phyloP scores from a whole-genome alignment of 2,113 vertebrate genomes.

The Brachirus orientalis region DNA sequence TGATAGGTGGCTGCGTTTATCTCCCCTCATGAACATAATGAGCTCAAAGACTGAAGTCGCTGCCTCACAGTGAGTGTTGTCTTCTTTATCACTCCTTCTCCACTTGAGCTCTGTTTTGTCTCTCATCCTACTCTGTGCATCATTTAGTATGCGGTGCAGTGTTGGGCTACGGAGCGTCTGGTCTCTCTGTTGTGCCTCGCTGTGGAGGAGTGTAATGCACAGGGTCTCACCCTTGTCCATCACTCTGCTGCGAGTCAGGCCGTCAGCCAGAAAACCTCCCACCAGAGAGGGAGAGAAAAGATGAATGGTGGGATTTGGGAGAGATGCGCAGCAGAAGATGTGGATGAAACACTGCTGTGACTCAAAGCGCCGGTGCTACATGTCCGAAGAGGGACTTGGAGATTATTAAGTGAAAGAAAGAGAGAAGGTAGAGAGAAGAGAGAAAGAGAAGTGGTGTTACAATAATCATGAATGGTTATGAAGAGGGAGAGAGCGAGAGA shows the following conservation, averaged over 20 bases:
- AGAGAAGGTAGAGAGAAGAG: not conserved
- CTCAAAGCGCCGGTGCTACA: constrained; percentile 25
- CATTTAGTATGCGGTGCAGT: constrained; percentile 45
- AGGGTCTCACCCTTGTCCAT: constrained; percentile 61
- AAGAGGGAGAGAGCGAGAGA: constrained; percentile 33
- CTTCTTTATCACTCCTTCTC: constrained; percentile 54
- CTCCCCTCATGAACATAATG: constrained; percentile 66
- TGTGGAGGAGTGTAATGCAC: constrained; percentile 50
- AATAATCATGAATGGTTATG: constrained; percentile 43
- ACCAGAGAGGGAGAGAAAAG: constrained; percentile 47
- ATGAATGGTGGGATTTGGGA: constrained; percentile 55
- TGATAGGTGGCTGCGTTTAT: constrained; percentile 66
- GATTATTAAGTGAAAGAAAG: constrained; percentile 25
- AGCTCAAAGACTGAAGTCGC: constrained; percentile 64
- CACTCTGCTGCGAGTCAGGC: constrained; percentile 63
- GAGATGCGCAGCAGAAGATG: constrained; percentile 27
- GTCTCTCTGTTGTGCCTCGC: constrained; percentile 49
- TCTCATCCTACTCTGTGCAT: constrained; percentile 43
- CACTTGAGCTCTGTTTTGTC: constrained; percentile 49
- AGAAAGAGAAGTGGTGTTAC: constrained; percentile 20
- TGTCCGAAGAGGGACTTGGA: constrained; percentile 24
- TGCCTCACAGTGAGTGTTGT: constrained; percentile 36
- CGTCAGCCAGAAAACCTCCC: constrained; percentile 59
- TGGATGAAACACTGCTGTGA: constrained; percentile 2
- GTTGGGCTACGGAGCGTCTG: constrained; percentile 31